Evolutionary conservation across 2,888 invertebrate species (phyloP).

Genomic region (Papilio gigon): DNA sequence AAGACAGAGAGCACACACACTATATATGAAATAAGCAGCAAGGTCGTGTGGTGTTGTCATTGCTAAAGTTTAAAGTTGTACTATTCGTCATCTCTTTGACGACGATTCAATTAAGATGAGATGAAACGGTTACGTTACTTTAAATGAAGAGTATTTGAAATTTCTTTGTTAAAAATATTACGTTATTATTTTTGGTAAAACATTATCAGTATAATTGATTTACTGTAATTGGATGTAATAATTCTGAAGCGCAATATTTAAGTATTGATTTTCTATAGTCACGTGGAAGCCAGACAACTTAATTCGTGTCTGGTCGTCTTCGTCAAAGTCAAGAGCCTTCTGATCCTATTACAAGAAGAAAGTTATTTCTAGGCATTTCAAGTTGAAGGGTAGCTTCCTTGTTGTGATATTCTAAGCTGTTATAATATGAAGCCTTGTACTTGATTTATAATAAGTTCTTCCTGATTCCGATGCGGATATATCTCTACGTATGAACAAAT

Average conservation of each 20-base stretch:
- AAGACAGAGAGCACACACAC: neutral
- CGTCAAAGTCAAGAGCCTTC: slow-evolving; percentile 71
- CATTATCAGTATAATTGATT: neutral
- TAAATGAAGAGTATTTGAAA: no score
- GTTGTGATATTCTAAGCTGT: slow-evolving; percentile 28
- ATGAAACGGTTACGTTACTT: no score
- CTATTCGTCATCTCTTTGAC: no score
- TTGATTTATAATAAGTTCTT: slow-evolving; percentile 34
- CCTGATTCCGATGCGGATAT: slow-evolving; percentile 12
- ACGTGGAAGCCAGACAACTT: slow-evolving; percentile 62
- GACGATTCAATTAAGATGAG: no score
- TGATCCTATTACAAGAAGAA: slow-evolving; percentile 67
- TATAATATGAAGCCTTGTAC: slow-evolving; percentile 36
- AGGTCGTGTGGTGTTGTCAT: no score
- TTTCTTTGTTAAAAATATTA: no score
- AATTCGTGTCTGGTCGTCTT: slow-evolving; percentile 49
- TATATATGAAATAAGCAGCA: no score
- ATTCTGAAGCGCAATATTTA: slow-evolving; percentile 12
- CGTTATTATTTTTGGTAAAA: no score
- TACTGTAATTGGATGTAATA: neutral
- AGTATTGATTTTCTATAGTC: slow-evolving; percentile 56
- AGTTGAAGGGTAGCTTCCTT: slow-evolving; percentile 64
- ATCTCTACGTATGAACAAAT: neutral
- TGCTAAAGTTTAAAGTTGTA: no score
- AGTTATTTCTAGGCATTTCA: slow-evolving; percentile 55